Evolutionary conservation across 2,113 vertebrate genomes (phyloP).

Genomic region (Vulpes lagopus): DNA sequence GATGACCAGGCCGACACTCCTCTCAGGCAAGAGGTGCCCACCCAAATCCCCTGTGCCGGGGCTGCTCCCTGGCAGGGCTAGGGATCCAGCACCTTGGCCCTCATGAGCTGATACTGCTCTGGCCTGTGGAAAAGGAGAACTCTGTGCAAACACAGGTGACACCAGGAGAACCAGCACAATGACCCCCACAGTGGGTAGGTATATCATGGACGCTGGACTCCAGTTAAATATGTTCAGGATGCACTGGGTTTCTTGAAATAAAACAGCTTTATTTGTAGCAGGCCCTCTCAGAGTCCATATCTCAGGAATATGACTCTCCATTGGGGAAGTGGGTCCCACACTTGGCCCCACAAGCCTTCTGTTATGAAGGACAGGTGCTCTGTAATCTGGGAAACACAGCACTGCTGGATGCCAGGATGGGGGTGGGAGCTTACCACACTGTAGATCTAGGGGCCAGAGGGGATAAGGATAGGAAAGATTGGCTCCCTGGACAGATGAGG

Average conservation of each 20-base stretch:
- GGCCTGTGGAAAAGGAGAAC: neutral
- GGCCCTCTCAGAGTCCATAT: neutral
- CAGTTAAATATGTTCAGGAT: neutral
- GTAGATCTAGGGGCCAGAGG: neutral
- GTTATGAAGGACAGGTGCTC: neutral
- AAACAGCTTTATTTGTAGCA: neutral
- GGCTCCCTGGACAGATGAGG: neutral
- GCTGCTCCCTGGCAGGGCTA: rapidly evolving
- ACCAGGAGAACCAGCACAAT: neutral
- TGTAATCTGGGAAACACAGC: neutral
- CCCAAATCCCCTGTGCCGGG: neutral
- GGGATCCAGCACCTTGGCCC: too few relatives aligned
- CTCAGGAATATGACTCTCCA: rapidly evolving
- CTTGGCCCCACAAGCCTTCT: neutral
- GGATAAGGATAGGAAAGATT: neutral
- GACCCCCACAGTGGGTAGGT: neutral
- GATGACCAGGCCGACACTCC: neutral
- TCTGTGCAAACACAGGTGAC: rapidly evolving
- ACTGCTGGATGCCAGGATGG: rapidly evolving
- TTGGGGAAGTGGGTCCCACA: neutral
- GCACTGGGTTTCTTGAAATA: neutral
- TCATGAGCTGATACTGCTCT: neutral
- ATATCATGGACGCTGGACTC: neutral
- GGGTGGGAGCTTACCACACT: rapidly evolving
- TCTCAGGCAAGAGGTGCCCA: rapidly evolving